Evolutionary conservation across 2,113 vertebrate species (phyloP), one percentile per base, ranked within the genome.

Genomic region (Dicrurus megarhynchus): DNA sequence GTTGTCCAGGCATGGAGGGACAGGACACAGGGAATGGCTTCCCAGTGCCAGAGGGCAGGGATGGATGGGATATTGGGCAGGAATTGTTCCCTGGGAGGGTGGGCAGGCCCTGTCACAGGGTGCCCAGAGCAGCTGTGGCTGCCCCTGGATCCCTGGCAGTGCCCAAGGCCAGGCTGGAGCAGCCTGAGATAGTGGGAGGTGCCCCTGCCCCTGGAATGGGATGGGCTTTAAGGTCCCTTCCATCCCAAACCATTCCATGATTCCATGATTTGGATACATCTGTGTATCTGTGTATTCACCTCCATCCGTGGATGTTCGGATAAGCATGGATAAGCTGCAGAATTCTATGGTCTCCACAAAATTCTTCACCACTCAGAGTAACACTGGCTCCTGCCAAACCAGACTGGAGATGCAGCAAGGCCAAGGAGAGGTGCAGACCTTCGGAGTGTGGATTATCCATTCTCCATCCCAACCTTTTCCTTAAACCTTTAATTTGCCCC

Each of bases 31-130:
- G 60, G 53, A 39, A 60, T 59, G 59, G 42, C 6, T 16, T 14
- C 47, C 7, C n/a, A 35, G 9, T 35, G 3, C 16, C 67, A 32
- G 35, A 35, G 67, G 64, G 21, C 24, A 50, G 49, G 23, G n/a
- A 1, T 60, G 7, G 13, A 3, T 33, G 37, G 49, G 37, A 59
- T 1, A 1, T 15, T n/a, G 69, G 61, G 69, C 10, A 55, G n/a
- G 30, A 41, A 47, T 61, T 49, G 13, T 14, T 49, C 13, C 13
- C 53, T n/a, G 33, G 7, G 19, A 73, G 26, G 14, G 21, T 26
- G 35, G 9, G 21, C 0, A 64, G 30, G 17, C 0, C 0, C 30
- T 73, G 59, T 35, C 0, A 19, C 9, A 0, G 33, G 3, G 3
- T 75, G 16, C 46, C 37, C 69, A 82, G 39, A 53, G 7, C 0